Evolutionary conservation across 1,140 invertebrate genomes (phyloP).

Genomic region (Aethina tumida): DNA sequence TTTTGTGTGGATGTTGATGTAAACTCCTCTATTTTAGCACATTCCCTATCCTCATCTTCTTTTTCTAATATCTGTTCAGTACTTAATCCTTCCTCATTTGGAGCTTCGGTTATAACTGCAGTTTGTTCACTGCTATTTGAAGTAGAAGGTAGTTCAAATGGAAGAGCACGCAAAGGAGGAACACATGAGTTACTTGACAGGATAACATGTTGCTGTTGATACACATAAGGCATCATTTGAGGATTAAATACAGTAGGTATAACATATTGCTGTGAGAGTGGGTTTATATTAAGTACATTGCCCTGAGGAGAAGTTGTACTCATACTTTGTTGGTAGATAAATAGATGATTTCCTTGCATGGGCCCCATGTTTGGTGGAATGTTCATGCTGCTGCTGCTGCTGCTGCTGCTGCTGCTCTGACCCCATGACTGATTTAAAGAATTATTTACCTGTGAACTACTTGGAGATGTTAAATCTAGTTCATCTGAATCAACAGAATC

Average conservation of each 20-base stretch:
- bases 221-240: constrained; percentile 46
- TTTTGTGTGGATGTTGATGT: too few relatives aligned
- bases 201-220: constrained; percentile 46
- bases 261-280: constrained; percentile 44
- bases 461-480: constrained; percentile 3
- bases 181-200: constrained; percentile 36
- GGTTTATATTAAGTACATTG: constrained; percentile 28
- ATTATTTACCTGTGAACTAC: constrained; percentile 12
- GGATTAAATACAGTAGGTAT: constrained; percentile 42
- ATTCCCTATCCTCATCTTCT: constrained; percentile 33
- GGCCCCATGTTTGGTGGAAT: constrained; percentile 13
- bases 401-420: constrained; percentile 9
- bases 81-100: too few relatives aligned
- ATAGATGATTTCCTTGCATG: constrained; percentile 34
- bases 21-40: constrained; percentile 25
- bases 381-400: constrained; percentile 4
- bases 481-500: constrained; percentile 3
- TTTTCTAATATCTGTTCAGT: constrained; percentile 6
- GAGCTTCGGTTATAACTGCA: not conserved
- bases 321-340: constrained; percentile 49
- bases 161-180: constrained; percentile 19
- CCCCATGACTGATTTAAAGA: constrained; percentile 16
- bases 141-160: constrained; percentile 19
- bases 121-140: constrained; percentile 7
- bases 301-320: constrained; percentile 39